Base-by-base conservation (phyloP, 2,113 vertebrate species). In the Hemicordylus capensis region DNA sequence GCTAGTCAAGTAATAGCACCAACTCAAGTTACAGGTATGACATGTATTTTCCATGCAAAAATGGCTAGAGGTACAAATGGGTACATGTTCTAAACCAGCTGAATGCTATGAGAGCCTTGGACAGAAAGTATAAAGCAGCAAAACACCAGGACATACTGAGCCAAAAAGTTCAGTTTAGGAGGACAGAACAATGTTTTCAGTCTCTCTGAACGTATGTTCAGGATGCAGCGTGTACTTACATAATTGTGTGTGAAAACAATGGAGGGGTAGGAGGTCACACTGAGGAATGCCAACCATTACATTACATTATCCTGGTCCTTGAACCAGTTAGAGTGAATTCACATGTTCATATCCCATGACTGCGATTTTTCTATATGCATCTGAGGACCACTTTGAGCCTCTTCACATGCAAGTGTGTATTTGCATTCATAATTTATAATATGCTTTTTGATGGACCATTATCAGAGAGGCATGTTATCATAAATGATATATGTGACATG, bases 1-100 rank as follows among this genome's bases (percentile, higher is more conserved):
- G 98, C 98, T 66, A 98, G 98, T 91, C 98, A 99, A 96, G 97
- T 97, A 91, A 98, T 99, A 64, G 97, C 98, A 61, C 98, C 98
- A 80, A 98, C 98, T 83, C 98, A 98, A 96, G 97, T 97, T 86
- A 97, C 98, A 93, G 98, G 98, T 99, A 93, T 90, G 83, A 90
- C 90, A 63, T 48, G 76, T 89, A 67, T 42, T 85, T 90, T 80
- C 70, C 69, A 82, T 8, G 80, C 20, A 39, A 74, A 56, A 86
- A n/a, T 77, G 77, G 80, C 44, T 76, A 58, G 84, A 86, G 74
- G 81, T n/a, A 11, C 73, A 0, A 31, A 72, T 85, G 17, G 54
- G 63, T 84, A 14, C 19, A 15, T 64, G 14, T 73, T 80, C 44
- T 76, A 84, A 56, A 83, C 10, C 1, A 28, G 69, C 81, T 8